Evolutionary conservation across 2,888 invertebrate species (phyloP), one percentile per base, ranked within the genome.

Genomic region (Dynastes hyllus): DNA sequence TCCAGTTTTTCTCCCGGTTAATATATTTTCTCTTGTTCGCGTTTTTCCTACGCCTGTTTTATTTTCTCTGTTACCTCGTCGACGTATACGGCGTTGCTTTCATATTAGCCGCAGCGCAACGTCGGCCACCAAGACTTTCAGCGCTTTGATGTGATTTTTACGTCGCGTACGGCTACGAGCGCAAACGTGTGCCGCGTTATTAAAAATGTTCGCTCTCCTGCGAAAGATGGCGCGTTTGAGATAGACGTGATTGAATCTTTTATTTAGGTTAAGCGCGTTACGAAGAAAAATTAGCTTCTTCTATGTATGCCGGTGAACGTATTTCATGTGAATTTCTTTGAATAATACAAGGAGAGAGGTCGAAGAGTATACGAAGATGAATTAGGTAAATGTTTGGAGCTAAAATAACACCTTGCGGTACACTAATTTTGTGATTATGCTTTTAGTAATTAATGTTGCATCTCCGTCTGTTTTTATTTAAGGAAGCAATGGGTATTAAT

Each of bases 101-200:
- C 16, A 22, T 22, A 58, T 8, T 22, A 22, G 22, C 55, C 22
- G 22, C 55, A 27, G 22, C 55, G 5, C 22, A 11, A 58, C 22
- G 55, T 8, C 55, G 55, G 55, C 55, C 8, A 27, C n/a, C 55
- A 58, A 45, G 45, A 45, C 45, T 45, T 45, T n/a, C 22, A 22
- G 22, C 55, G 16, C 55, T 58, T 58, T 58, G 55, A 58, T 58
- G 16, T 58, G 55, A 58, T 58, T 58, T 58, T 58, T 58, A 22
- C 22, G 2, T 22, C 16, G 16, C 5, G 22, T 58, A 8, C 22
- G 22, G 22, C 55, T 16, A 58, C 55, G n/a, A 58, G n/a, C 22
- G 22, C 55, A 58, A 16, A 58, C 55, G 55, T 58, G 22, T 16
- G 8, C n/a, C 22, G 55, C 6, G 55, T 58, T 22, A 27, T 22